Evolutionary conservation across 2,797 vertebrate species (phyloP).

Genomic region (Sebastes hubbsi): DNA sequence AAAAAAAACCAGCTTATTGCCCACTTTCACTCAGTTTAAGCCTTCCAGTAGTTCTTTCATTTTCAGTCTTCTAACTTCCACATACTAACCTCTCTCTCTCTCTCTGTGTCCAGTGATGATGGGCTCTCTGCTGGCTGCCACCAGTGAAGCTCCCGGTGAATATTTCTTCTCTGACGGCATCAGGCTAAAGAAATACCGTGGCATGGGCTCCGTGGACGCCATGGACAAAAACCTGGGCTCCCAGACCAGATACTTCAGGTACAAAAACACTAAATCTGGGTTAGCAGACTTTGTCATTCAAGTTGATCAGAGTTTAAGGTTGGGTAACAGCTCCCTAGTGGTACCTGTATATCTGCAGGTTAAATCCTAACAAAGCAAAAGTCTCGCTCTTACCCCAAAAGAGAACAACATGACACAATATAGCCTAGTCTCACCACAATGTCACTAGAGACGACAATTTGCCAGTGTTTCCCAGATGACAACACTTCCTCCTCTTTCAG

Average conservation of each 20-base stretch:
- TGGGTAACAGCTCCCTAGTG: not conserved
- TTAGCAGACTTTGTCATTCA: not conserved
- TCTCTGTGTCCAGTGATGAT: conserved; percentile 91
- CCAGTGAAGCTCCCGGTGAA: conserved; percentile 95
- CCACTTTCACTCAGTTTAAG: not conserved
- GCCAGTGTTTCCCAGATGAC: conserved; percentile 7
- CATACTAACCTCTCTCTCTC: not conserved
- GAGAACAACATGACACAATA: not conserved
- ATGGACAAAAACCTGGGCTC: conserved; percentile 99
- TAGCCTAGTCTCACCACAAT: not conserved
- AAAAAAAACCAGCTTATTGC: not conserved
- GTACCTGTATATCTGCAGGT: not conserved
- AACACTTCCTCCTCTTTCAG: conserved; percentile 39
- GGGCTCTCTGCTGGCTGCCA: conserved; percentile 97
- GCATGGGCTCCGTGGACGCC: conserved; percentile 97
- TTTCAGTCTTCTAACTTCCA: not conserved
- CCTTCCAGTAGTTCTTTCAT: not conserved
- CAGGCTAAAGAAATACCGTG: conserved; percentile 96
- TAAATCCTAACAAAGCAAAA: not conserved
- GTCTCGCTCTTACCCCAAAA: not conserved
- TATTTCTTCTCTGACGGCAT: conserved; percentile 99
- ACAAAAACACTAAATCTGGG: not conserved
- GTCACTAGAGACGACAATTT: not conserved
- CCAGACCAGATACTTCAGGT: conserved; percentile 98
- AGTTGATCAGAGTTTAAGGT: not conserved